A percentile compares a stretch with the other conserved stretches of the same genome.
phyloP scores from a whole-genome alignment of 1,140 invertebrate genomes.

The Cydia pomonella region DNA sequence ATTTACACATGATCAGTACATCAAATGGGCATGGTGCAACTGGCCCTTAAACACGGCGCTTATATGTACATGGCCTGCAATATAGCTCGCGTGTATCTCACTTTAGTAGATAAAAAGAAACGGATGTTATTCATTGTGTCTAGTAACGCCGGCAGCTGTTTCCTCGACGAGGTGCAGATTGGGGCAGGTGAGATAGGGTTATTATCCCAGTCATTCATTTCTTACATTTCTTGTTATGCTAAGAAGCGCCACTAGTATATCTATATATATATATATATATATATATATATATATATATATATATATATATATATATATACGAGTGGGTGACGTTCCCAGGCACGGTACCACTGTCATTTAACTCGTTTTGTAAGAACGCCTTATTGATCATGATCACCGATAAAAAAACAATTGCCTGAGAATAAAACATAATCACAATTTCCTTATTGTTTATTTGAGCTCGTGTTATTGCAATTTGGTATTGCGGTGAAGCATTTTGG shows the following conservation, averaged over 20 bases:
- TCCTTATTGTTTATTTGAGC: neutral
- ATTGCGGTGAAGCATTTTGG: neutral
- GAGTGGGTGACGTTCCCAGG: neutral
- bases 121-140: constrained; percentile 20
- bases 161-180: constrained; percentile 10
- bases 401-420: no score
- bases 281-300: no score
- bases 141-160: constrained; percentile 9
- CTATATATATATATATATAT: neutral
- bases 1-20: no score
- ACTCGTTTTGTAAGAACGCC: neutral
- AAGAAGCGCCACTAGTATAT: neutral
- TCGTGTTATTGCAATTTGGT: neutral
- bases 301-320: neutral
- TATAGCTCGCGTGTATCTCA: neutral
- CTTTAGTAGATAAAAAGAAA: constrained; percentile 9
- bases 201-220: neutral
- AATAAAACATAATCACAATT: neutral
- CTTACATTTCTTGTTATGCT: neutral
- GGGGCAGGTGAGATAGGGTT: constrained; percentile 17
- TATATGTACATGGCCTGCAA: neutral
- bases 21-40: no score
- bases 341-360: neutral
- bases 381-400: no score
- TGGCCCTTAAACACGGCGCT: no score